phyloP scores from a whole-genome alignment of 2,888 invertebrate species.

The Thecophora atra region DNA sequence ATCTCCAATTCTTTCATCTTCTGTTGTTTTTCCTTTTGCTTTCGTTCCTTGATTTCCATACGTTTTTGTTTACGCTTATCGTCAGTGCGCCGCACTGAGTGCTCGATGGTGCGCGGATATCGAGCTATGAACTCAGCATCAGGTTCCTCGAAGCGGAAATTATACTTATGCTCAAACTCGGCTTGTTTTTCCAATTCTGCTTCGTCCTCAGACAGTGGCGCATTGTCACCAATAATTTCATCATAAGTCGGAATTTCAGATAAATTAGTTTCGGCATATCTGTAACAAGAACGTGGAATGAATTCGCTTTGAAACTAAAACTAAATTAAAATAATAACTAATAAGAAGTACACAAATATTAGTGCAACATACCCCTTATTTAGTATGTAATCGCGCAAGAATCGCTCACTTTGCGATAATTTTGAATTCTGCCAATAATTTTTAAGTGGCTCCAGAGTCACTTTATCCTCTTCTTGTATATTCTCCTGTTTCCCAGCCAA shows the following conservation, averaged over 20 bases:
- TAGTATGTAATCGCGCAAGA: slow-evolving; percentile 90
- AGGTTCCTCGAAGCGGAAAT: slow-evolving; percentile 96
- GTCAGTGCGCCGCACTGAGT: slow-evolving; percentile 83
- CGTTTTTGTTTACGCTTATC: slow-evolving; percentile 82
- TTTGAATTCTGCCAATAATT: slow-evolving; percentile 87
- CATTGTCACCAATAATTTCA: slow-evolving; percentile 72
- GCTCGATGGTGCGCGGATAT: slow-evolving; percentile 89
- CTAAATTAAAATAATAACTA: neutral
- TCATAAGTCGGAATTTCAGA: slow-evolving; percentile 72
- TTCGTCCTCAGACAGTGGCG: slow-evolving; percentile 81
- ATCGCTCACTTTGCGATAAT: slow-evolving; percentile 85
- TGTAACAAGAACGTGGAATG: slow-evolving; percentile 46
- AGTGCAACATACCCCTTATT: slow-evolving; percentile 74
- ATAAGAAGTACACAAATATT: neutral
- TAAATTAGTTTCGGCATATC: slow-evolving; percentile 68
- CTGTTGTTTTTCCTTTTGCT: slow-evolving; percentile 79
- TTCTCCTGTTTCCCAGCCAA: slow-evolving; percentile 78
- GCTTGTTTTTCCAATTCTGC: slow-evolving; percentile 81
- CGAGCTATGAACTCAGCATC: slow-evolving; percentile 91
- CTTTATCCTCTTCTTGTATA: slow-evolving; percentile 70
- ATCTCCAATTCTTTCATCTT: slow-evolving; percentile 89
- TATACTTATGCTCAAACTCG: slow-evolving; percentile 93
- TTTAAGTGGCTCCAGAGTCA: slow-evolving; percentile 78
- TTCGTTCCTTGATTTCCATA: slow-evolving; percentile 77
- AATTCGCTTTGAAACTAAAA: slow-evolving; percentile 1